phyloP scores from a whole-genome alignment of 2,797 vertebrate genomes.

The Intellagama lesueurii region DNA sequence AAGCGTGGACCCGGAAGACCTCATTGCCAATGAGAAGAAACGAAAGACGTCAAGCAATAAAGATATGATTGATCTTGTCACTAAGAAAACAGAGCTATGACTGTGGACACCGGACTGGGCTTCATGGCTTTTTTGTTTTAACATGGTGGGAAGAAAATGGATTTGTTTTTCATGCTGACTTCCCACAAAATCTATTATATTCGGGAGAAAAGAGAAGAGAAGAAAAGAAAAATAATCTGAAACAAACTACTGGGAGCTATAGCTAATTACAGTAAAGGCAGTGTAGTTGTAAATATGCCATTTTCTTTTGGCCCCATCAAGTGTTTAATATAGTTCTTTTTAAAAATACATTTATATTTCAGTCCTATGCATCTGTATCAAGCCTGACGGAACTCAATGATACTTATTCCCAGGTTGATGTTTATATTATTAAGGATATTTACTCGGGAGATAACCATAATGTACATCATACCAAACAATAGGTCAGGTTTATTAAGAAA shows the following conservation, averaged over 20 bases:
- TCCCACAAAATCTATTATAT: constrained; percentile 37
- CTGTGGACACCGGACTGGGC: constrained; percentile 7
- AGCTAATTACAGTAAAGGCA: constrained; percentile 47
- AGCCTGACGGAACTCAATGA: not conserved
- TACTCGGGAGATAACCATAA: constrained; percentile 22
- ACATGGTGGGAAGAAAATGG: constrained; percentile 18
- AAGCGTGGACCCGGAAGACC: constrained; percentile 83
- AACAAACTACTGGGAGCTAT: constrained; percentile 56
- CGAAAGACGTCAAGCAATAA: constrained; percentile 59
- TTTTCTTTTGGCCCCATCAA: constrained; percentile 51
- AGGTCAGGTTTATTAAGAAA: constrained; percentile 30
- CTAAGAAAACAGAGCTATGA: constrained; percentile 77
- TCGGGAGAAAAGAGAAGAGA: constrained; percentile 2
- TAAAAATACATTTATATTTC: constrained; percentile 11
- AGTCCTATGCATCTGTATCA: not conserved
- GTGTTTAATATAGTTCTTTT: constrained; percentile 30
- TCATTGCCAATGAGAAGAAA: constrained; percentile 68
- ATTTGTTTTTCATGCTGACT: constrained; percentile 49
- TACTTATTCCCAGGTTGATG: not conserved
- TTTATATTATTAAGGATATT: constrained; percentile 18
- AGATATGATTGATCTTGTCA: constrained; percentile 70
- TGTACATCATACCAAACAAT: constrained; percentile 15
- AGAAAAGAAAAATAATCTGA: not conserved
- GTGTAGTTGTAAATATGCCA: constrained; percentile 53
- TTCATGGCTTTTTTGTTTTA: not conserved